phyloP scores from a whole-genome alignment of 1,140 invertebrate species.

The Hyles vespertilio region DNA sequence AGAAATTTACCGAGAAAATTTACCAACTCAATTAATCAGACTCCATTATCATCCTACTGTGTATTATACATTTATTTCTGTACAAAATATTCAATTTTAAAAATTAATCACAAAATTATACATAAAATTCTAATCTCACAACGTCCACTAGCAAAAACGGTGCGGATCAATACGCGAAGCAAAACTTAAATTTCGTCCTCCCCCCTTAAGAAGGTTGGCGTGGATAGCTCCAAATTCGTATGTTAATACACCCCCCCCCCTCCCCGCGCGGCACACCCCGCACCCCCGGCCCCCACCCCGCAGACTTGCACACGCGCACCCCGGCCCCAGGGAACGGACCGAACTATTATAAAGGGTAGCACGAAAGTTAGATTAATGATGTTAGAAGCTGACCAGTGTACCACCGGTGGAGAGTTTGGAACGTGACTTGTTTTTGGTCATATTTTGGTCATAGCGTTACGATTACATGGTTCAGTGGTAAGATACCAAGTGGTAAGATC shows the following conservation, averaged over 20 bases:
- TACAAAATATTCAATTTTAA: too few relatives aligned
- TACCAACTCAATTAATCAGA: too few relatives aligned
- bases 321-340: constrained; percentile 53
- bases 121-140: not conserved
- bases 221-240: constrained; percentile 62
- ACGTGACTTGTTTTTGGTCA: not conserved
- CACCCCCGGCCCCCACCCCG: constrained; percentile 16
- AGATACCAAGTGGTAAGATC: too few relatives aligned
- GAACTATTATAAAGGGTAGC: constrained; percentile 74
- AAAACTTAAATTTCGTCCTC: constrained; percentile 67
- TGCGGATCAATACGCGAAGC: constrained; percentile 63
- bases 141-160: constrained; percentile 45
- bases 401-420: constrained; percentile 26
- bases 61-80: too few relatives aligned
- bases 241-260: constrained; percentile 58
- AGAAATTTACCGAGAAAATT: too few relatives aligned
- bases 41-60: too few relatives aligned
- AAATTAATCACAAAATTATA: not conserved
- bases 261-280: constrained; percentile 23
- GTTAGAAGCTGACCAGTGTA: constrained; percentile 70
- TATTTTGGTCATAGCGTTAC: too few relatives aligned
- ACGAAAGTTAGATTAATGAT: constrained; percentile 75
- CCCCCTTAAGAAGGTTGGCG: constrained; percentile 59
- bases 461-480: too few relatives aligned
- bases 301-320: constrained; percentile 18